A percentile compares a stretch with the other conserved stretches of the same genome.
Conservation (phyloP, 2,797 vertebrate species). For the Enteromius trimaculatus region DNA sequence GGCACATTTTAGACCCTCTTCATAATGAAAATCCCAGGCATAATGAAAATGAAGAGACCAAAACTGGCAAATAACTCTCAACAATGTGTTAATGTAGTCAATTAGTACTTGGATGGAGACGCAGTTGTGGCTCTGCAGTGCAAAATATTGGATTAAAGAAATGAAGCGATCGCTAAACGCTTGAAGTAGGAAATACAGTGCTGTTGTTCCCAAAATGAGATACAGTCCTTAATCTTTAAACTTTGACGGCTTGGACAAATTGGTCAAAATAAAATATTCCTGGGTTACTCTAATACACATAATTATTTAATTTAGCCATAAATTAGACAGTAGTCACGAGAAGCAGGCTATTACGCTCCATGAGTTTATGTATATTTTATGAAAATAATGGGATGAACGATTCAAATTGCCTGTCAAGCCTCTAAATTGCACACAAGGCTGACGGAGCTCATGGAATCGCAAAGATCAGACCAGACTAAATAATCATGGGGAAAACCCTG, state of each 20-base stretch:
- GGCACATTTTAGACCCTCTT: constrained; percentile 41
- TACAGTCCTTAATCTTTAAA: background rate
- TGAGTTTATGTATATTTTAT: constrained; percentile 38
- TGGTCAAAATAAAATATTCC: constrained; percentile 49
- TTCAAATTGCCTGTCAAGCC: constrained; percentile 36
- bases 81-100: background rate
- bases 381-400: constrained; percentile 28
- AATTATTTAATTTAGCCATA: constrained; percentile 28
- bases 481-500: constrained; percentile 19
- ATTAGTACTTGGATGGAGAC: background rate
- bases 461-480: constrained; percentile 21
- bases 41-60: constrained; percentile 14
- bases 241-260: constrained; percentile 22
- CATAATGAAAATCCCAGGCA: background rate
- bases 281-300: constrained; percentile 27
- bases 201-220: background rate
- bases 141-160: background rate
- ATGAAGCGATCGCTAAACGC: background rate
- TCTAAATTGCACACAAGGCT: constrained; percentile 29
- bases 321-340: constrained; percentile 34
- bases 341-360: constrained; percentile 28
- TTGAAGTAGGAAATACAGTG: background rate
- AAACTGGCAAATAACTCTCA: constrained; percentile 32
- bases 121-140: background rate
- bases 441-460: background rate